A percentile compares a stretch with the other conserved stretches of the same genome.
Conservation (phyloP, 2,888 invertebrate species). For the Euplexia lucipara region DNA sequence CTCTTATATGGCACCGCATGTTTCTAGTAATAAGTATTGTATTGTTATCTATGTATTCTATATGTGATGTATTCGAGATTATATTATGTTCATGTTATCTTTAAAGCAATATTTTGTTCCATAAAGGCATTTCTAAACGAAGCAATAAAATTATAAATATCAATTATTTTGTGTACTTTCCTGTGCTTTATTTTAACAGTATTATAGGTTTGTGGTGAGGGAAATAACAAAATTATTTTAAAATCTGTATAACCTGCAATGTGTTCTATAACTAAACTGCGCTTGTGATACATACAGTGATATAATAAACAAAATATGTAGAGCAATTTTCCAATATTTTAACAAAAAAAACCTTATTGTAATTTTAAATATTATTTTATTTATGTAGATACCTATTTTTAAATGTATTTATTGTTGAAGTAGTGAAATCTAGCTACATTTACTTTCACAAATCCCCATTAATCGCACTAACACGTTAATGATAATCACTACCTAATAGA, state of each 20-base stretch:
- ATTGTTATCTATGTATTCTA: slow-evolving; percentile 74
- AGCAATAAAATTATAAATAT: slow-evolving; percentile 80
- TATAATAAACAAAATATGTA: slow-evolving; percentile 51
- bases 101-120: slow-evolving; percentile 80
- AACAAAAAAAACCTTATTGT: slow-evolving; percentile 47
- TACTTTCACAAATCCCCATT: slow-evolving; percentile 44
- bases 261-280: slow-evolving; percentile 54
- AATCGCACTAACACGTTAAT: slow-evolving; percentile 56
- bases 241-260: slow-evolving; percentile 49
- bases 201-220: slow-evolving; percentile 62
- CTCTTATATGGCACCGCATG: slow-evolving; percentile 77
- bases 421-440: slow-evolving; percentile 55
- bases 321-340: slow-evolving; percentile 56
- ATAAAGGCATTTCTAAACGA: slow-evolving; percentile 77
- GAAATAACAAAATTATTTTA: slow-evolving; percentile 59
- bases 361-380: slow-evolving; percentile 47
- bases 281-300: slow-evolving; percentile 66
- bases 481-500: slow-evolving; percentile 55
- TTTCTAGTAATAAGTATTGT: slow-evolving; percentile 82
- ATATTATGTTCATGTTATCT: slow-evolving; percentile 78
- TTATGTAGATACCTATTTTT: slow-evolving; percentile 39
- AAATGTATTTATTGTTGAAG: slow-evolving; percentile 48
- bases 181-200: slow-evolving; percentile 67
- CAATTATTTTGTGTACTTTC: slow-evolving; percentile 65
- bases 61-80: slow-evolving; percentile 81